These are phyloP conservation scores for Meloe dianella DNA, from an alignment of 2,888 invertebrate genomes.

Conservation along the genomic window DNA sequence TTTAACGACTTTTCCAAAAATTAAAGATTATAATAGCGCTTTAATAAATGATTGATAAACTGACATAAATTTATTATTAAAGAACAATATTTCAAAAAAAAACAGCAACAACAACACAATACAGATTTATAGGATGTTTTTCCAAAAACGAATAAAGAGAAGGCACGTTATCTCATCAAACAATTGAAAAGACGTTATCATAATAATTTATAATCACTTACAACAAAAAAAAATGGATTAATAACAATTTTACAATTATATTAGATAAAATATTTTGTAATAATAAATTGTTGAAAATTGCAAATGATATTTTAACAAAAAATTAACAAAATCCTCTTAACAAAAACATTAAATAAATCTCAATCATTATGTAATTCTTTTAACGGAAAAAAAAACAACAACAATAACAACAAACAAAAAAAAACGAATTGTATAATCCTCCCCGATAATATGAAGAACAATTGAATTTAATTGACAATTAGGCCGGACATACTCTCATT, in stretches of 20 bases:
- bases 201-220: not conserved
- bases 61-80: too few species aligned
- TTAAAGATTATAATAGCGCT: too few species aligned
- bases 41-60: too few species aligned
- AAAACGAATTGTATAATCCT: not conserved
- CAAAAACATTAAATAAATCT: not conserved
- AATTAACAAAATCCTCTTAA: not conserved
- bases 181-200: not conserved
- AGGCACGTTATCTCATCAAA: not conserved
- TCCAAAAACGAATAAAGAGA: not conserved
- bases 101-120: too few species aligned
- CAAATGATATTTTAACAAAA: not conserved
- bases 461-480: not conserved
- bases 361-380: not conserved
- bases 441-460: not conserved
- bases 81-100: too few species aligned
- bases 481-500: not conserved
- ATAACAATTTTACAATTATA: not conserved
- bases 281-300: not conserved
- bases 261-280: conserved; percentile 4
- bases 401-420: too few species aligned
- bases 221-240: not conserved
- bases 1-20: too few species aligned
- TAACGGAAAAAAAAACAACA: not conserved
- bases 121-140: too few species aligned